Base-by-base conservation (phyloP, 2,888 invertebrate genomes). In the Pollenia labialis region DNA sequence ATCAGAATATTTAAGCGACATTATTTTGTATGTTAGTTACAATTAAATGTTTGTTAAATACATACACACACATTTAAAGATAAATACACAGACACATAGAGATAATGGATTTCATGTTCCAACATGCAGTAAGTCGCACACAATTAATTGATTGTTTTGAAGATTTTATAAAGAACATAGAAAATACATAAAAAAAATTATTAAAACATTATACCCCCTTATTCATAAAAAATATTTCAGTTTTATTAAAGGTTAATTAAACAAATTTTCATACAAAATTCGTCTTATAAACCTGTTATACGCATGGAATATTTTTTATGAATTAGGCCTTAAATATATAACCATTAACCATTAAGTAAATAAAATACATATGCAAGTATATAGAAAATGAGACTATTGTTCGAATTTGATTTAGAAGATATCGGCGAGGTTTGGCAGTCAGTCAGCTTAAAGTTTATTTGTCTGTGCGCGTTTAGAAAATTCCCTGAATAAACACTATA, bases 181-280 rank as follows among this genome's bases (percentile, higher is more conserved):
- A 80, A 80, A 79, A 85, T 69, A 77, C n/a, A 80, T 32, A 60
- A 72, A 69, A 46, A 14, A 23, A 56, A 46, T 75, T 76, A 82
- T 82, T 75, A 6, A 32, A 32, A 32, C 32, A 32, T 32, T 58
- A 58, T 58, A 10, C 68, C n/a, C n/a, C n/a, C n/a, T n/a, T n/a
- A n/a, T n/a, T n/a, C n/a, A n/a, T n/a, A n/a, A n/a, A n/a, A n/a
- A n/a, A n/a, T n/a, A n/a, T n/a, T n/a, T n/a, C n/a, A n/a, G n/a
- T n/a, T n/a, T n/a, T n/a, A n/a, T n/a, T n/a, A n/a, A n/a, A n/a
- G n/a, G n/a, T n/a, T n/a, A n/a, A n/a, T n/a, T n/a, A n/a, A n/a
- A n/a, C n/a, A n/a, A n/a, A n/a, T n/a, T n/a, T n/a, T n/a, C n/a
- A n/a, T n/a, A n/a, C n/a, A n/a, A n/a, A n/a, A n/a, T n/a, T n/a